Evolutionary conservation across 2,797 vertebrate genomes (phyloP).

Genomic region (Otolemur crassicaudatus): DNA sequence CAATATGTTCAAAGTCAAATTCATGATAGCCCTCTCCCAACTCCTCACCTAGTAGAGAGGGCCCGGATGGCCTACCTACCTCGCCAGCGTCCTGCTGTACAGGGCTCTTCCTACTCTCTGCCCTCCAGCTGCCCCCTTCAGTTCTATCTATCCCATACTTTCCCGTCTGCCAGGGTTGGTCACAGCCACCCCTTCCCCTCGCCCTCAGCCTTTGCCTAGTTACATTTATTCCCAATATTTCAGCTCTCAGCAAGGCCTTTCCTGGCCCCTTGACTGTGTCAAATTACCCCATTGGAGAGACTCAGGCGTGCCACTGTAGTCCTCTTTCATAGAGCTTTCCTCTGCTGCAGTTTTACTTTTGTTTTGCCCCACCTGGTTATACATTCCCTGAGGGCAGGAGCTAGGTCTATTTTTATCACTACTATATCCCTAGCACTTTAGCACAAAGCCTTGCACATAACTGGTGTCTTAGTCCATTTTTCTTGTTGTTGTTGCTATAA

Average conservation of each 20-base stretch:
- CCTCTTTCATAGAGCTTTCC: not conserved
- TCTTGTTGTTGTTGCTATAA: not conserved
- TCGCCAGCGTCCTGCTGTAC: fast-evolving
- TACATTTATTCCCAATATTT: not conserved
- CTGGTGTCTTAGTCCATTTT: not conserved
- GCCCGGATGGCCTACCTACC: not conserved
- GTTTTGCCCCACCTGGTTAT: not conserved
- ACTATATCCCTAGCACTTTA: not conserved
- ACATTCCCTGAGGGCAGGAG: not conserved
- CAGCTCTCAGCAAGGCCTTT: not conserved
- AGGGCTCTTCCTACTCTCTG: not conserved
- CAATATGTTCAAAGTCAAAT: not conserved
- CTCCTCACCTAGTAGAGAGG: not conserved
- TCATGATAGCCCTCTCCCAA: not conserved
- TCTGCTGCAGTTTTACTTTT: not conserved
- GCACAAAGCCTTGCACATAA: not conserved
- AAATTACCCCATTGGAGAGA: not conserved
- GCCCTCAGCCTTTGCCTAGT: not conserved
- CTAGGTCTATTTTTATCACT: not conserved
- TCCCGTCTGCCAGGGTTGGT: not conserved
- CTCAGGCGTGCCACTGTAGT: fast-evolving
- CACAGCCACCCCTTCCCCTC: not conserved
- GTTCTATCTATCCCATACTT: not conserved
- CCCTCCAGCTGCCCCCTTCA: not conserved
- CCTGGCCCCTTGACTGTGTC: not conserved